Base-by-base conservation (phyloP, 2,888 invertebrate genomes). In the Melipona beecheii region DNA sequence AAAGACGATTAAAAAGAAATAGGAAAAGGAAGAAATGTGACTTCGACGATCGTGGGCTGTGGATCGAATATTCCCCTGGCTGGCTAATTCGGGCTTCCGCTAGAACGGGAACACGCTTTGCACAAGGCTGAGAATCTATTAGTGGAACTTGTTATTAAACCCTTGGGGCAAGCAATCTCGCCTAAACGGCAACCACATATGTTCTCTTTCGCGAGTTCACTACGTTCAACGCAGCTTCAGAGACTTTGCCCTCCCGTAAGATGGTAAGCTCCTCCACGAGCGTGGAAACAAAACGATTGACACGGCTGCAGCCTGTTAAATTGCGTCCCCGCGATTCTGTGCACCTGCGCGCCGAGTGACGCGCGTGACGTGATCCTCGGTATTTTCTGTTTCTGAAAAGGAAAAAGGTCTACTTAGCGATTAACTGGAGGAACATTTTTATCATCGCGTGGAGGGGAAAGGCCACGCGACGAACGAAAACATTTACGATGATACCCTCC, bases 121-220 rank as follows among this genome's bases (percentile, higher is more conserved):
- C 31, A 52, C 70, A 78, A 71, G 49, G 27, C 54, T 60, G 66
- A 52, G 69, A 77, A 84, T 84, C 83, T 84, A 84, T 84, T 84
- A 84, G 56, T 66, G 65, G 66, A 81, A 78, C 70, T 84, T 75
- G 83, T 81, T 84, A 84, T 84, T 84, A 84, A 84, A 77, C 81
- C 83, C 83, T 84, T 62, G 77, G 74, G 83, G 81, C 81, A 75
- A 81, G 83, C 81, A 84, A 81, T 84, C 74, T 84, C 83, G 76
- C 65, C 54, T 84, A 77, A 81, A 81, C 71, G 77, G 81, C 60
- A 84, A 74, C 83, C 83, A 81, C 74, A 71, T 71, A 81, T 77
- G 83, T 81, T 84, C 74, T 76, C 81, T 84, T 83, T 74, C 62
- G 70, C 81, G 65, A 74, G 77, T 68, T 84, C 70, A 52, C 75